A percentile compares a stretch with the other conserved stretches of the same genome.
Evolutionary conservation across 2,888 invertebrate genomes (phyloP).

Genomic region (Brenthis hecate): DNA sequence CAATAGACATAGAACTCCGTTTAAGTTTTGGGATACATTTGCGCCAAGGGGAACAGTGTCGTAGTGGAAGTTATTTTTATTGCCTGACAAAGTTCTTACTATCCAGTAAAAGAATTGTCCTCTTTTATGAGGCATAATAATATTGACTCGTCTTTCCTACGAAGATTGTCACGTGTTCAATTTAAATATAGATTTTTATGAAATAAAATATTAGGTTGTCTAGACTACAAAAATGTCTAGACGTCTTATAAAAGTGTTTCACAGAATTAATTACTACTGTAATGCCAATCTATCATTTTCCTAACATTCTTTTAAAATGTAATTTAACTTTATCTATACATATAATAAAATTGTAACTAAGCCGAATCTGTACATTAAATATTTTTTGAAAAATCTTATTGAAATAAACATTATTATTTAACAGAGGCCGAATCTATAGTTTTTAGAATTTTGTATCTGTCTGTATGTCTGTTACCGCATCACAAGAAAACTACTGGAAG

Average conservation of each 20-base stretch:
- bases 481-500: too few relatives aligned
- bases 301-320: background rate
- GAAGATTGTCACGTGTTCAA: too few relatives aligned
- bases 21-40: slow-evolving; percentile 47
- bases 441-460: too few relatives aligned
- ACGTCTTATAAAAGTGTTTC: background rate
- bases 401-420: too few relatives aligned
- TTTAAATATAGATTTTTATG: too few relatives aligned
- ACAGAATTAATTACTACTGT: background rate
- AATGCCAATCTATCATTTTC: background rate
- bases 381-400: too few relatives aligned
- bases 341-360: too few relatives aligned
- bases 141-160: background rate
- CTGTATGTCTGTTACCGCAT: too few relatives aligned
- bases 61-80: slow-evolving; percentile 33
- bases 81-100: slow-evolving; percentile 23
- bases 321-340: too few relatives aligned
- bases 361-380: too few relatives aligned
- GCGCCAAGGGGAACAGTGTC: slow-evolving; percentile 42
- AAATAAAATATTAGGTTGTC: background rate
- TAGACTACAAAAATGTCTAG: slow-evolving; percentile 12
- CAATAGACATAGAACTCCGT: slow-evolving; percentile 29
- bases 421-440: too few relatives aligned
- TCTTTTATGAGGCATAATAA: background rate
- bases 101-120: background rate